Evolutionary conservation across 92 coral and sea anemone genomes (phyloP), one percentile per base, ranked within the genome.

Genomic region (Desmophyllum pertusum): DNA sequence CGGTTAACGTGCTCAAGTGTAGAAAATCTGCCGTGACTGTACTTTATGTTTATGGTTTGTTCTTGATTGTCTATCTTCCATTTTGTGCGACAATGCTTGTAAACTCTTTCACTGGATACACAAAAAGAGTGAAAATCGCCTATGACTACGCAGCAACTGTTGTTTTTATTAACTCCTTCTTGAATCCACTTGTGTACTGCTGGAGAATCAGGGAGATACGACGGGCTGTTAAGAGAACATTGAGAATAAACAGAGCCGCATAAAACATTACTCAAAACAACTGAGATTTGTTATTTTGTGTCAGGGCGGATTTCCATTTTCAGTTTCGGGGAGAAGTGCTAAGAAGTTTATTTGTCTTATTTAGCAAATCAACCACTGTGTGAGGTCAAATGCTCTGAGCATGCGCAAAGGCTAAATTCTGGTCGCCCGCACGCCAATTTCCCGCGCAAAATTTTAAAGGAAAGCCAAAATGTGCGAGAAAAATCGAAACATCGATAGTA

Each of bases 131-230:
- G 0, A 77, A 76, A 17, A 77, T 85, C 6, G 78, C 78, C 17
- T 76, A 77, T 39, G 88, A 85, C 65, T 85, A 51, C 35, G 71
- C 70, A 3, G 30, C 70, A 9, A 85, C 84, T 11, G 41, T 85
- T 4, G 88, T 77, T 27, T 85, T 63, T 50, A 39, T 77, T 14
- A 85, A 73, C 67, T 77, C 88, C 8, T 75, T 50, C 6, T 48
- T 85, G 29, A 78, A 85, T 50, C 89, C 89, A 36, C 23, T 85
- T 33, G 48, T 85, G 2, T 85, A 77, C 64, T 85, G 89, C 53
- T 85, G 53, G 62, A 75, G 89, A 51, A 67, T 85, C 5, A 37
- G 51, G 10, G 89, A 66, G 51, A 78, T 85, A 51, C 61, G 89
- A 1, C 67, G 25, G 5, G 84, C 89, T 35, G 68, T 85, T 5